Conservation (phyloP, 2,797 vertebrate species). For the Pseudocheirus occidentalis region DNA sequence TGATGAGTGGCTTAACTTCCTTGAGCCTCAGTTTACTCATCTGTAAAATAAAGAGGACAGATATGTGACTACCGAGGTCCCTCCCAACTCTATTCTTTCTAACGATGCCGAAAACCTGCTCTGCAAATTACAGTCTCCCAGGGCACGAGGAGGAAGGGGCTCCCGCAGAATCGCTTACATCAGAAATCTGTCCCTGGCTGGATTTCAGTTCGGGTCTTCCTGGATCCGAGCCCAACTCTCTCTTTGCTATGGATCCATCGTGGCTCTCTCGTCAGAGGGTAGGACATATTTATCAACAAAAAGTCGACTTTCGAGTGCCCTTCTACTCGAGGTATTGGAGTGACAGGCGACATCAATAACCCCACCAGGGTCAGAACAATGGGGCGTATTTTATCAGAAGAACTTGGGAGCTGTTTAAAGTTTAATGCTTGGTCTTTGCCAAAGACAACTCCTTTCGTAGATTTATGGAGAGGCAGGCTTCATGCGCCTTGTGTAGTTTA, state of each 20-base stretch:
- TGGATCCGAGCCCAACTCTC: neutral
- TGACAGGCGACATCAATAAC: accelerated
- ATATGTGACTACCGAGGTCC: neutral
- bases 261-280: neutral
- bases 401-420: slow-evolving; percentile 6
- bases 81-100: neutral
- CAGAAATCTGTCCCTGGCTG: neutral
- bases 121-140: neutral
- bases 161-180: neutral
- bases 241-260: neutral
- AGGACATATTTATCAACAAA: neutral
- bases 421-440: neutral
- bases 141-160: neutral
- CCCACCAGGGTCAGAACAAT: neutral
- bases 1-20: neutral
- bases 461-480: neutral
- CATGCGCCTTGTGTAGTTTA: neutral
- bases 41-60: neutral
- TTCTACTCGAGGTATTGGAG: neutral
- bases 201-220: neutral
- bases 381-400: neutral
- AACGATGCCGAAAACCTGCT: neutral
- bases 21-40: neutral
- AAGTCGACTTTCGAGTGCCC: neutral
- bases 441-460: slow-evolving; percentile 2